Evolutionary conservation across 2,113 vertebrate species (phyloP).

Genomic region (Desmodus rotundus): DNA sequence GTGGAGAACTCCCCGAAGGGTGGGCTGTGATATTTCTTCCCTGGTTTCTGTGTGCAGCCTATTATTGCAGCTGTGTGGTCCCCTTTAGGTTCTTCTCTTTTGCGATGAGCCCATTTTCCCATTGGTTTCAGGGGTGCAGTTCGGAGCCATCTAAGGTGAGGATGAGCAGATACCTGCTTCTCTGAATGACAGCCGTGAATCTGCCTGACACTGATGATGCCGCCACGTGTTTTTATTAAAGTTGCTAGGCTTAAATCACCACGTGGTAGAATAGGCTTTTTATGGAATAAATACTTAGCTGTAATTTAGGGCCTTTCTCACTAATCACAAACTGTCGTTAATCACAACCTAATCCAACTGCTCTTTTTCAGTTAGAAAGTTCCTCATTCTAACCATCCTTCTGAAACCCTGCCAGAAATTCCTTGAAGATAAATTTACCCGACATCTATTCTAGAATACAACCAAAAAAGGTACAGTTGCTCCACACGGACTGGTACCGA

Average conservation of each 20-base stretch:
- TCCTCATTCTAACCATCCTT: conserved; percentile 18
- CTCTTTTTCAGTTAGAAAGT: background rate
- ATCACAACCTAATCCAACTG: background rate
- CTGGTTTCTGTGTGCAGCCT: background rate
- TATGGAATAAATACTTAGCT: background rate
- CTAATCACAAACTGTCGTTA: conserved; percentile 22
- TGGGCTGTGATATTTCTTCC: background rate
- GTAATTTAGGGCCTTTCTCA: conserved; percentile 12
- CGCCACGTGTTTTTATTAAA: background rate
- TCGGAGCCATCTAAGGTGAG: background rate
- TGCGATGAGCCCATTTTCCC: background rate
- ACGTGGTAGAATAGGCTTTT: background rate
- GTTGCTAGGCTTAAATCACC: background rate
- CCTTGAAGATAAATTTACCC: background rate
- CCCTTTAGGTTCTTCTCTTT: background rate
- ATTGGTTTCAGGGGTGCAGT: background rate
- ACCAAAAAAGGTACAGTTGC: background rate
- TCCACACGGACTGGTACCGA: background rate
- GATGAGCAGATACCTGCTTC: background rate
- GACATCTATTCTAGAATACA: background rate
- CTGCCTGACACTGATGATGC: background rate
- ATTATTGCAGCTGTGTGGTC: background rate
- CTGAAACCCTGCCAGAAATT: conserved; percentile 16
- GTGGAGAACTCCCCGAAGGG: background rate
- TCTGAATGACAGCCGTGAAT: background rate